A percentile compares a stretch with the other conserved stretches of the same genome.
Conservation (phyloP, 1,140 invertebrate genomes). For the Drosophila lowei region DNA sequence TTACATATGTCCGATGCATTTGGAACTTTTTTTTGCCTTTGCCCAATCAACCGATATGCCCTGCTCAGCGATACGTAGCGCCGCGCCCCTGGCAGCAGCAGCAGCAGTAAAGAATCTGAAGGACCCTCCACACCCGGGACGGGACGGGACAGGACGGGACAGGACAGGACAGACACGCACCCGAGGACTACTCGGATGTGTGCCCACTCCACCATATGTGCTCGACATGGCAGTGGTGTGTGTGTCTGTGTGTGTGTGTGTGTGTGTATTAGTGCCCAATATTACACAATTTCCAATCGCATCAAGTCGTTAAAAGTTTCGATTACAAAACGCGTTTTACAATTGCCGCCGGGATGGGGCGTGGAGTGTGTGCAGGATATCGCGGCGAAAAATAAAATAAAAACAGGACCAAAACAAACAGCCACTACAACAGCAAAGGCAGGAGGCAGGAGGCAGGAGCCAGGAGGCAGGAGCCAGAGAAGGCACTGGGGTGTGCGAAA, state of each 20-base stretch:
- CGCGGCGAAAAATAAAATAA: constrained; percentile 33
- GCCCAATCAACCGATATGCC: constrained; percentile 66
- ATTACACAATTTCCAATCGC: constrained; percentile 80
- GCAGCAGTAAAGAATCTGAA: constrained; percentile 68
- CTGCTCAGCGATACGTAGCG: constrained; percentile 47
- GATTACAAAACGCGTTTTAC: constrained; percentile 79
- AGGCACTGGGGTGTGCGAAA: constrained; percentile 53
- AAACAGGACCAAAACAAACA: constrained; percentile 46
- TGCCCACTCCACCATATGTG: constrained; percentile 28
- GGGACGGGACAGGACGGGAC: not conserved
- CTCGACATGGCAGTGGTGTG: constrained; percentile 5
- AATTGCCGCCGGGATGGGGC: constrained; percentile 45
- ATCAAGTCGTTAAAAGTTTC: constrained; percentile 81
- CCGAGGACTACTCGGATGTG: constrained; percentile 42
- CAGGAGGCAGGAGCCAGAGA: no score
- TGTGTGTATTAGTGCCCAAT: constrained; percentile 74
- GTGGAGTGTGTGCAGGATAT: not conserved
- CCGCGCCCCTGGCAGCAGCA: constrained; percentile 25
- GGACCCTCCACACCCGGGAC: constrained; percentile 53
- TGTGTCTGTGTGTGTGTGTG: constrained; percentile 20
- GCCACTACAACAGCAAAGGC: constrained; percentile 13
- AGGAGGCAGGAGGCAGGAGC: not conserved
- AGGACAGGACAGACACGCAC: constrained; percentile 27
- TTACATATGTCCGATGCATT: constrained; percentile 37
- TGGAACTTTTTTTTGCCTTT: constrained; percentile 30